These are phyloP conservation scores for Pachypsylla venusta DNA, from an alignment of 1,140 invertebrate species.

Conservation along the genomic window DNA sequence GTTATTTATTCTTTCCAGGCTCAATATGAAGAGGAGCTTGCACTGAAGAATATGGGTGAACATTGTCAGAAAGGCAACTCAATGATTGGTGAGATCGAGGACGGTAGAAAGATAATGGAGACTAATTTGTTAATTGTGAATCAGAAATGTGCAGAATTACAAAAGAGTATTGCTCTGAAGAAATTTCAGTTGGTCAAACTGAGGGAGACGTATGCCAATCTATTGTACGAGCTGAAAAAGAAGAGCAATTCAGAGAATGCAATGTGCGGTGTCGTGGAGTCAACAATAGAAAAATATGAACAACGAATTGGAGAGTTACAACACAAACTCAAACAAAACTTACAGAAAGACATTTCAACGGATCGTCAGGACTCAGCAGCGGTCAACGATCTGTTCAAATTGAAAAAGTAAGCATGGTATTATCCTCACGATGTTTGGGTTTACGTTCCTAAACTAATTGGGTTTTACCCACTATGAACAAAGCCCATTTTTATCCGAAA, in stretches of 20 bases:
- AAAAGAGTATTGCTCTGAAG: not conserved
- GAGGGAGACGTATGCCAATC: not conserved
- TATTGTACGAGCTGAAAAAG: slow-evolving; percentile 3
- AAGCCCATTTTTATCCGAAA: too few species aligned
- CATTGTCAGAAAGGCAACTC: not conserved
- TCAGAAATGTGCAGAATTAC: not conserved
- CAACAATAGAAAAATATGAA: too few species aligned
- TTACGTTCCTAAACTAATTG: too few species aligned
- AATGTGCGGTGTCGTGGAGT: not conserved
- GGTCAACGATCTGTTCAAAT: too few species aligned
- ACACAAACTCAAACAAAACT: too few species aligned
- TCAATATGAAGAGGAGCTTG: not conserved
- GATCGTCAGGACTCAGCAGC: too few species aligned
- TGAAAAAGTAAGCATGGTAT: too few species aligned
- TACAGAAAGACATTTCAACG: too few species aligned
- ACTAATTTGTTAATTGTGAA: not conserved
- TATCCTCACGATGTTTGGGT: too few species aligned
- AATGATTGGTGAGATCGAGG: not conserved
- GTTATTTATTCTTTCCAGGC: too few species aligned
- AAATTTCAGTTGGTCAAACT: not conserved
- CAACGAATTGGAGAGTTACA: too few species aligned
- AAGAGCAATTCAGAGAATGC: not conserved
- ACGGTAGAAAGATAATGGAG: not conserved
- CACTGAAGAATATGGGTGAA: not conserved
- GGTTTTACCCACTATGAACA: too few species aligned